Evolutionary conservation across 2,888 invertebrate genomes (phyloP), one percentile per base, ranked within the genome.

Genomic region (Apamea monoglypha): DNA sequence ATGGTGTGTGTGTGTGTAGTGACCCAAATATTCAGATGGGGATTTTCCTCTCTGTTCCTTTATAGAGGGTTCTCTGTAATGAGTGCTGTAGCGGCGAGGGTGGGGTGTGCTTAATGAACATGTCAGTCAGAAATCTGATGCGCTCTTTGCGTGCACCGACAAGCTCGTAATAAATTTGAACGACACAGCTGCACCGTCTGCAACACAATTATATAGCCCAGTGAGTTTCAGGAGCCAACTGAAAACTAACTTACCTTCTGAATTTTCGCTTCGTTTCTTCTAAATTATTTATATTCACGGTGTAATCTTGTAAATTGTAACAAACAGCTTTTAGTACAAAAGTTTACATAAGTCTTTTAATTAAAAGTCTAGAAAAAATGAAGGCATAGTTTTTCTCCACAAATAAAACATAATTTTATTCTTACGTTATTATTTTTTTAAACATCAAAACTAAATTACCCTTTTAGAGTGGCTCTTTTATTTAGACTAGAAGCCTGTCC

Each of bases 101-200:
- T 81, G 86, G 78, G 70, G 72, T 80, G 76, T 79, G 76, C 86
- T 88, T 93, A 93, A 93, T 93, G 89, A 93, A 92, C 85, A 78
- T 89, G 93, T 92, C 92, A 92, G 84, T 90, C 90, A 88, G 84
- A 86, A 87, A 88, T 81, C 74, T 82, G 88, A 90, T 89, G 89
- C 89, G 88, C 84, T 83, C 78, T 84, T 85, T 86, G 84, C 78
- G 74, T 87, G 88, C 86, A 86, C 76, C 76, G 67, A 78, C 63
- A 64, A 40, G 50, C 44, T 68, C 63, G 53, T 70, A 69, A 81
- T 71, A 80, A 68, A 76, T 68, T 77, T 81, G 47, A 53, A 32
- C 53, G 40, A 66, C 29, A 32, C 73, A 61, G 50, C 61, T 75
- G 66, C 67, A 59, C 66, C 66, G 16, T 68, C 69, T 78, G 25